These are phyloP conservation scores for Tenthredo livida DNA, from an alignment of 2,888 invertebrate genomes.

Conservation along the genomic window DNA sequence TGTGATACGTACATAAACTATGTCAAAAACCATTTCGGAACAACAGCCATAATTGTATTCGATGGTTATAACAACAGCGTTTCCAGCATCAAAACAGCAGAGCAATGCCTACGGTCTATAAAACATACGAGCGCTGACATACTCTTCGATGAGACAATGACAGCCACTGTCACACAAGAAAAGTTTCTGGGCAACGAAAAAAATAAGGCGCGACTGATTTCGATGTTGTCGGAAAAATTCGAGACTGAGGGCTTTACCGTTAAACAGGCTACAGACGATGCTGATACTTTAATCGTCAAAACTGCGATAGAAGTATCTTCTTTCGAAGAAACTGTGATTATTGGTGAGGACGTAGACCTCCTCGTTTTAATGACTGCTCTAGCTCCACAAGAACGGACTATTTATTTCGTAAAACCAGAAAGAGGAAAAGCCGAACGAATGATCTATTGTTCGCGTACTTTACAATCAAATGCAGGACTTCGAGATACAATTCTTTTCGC, in stretches of 20 bases:
- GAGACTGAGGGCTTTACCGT: too few relatives aligned
- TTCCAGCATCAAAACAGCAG: conserved; percentile 49
- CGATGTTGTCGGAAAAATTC: too few relatives aligned
- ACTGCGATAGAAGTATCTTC: too few relatives aligned
- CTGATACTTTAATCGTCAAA: too few relatives aligned
- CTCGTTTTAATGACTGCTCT: conserved; percentile 9
- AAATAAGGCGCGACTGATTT: too few relatives aligned
- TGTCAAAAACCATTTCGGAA: conserved; percentile 54
- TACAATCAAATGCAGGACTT: not conserved
- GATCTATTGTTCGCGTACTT: conserved; percentile 11
- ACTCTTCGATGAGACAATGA: conserved; percentile 49
- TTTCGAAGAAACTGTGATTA: conserved; percentile 15
- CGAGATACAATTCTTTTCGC: not conserved
- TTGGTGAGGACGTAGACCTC: conserved; percentile 23
- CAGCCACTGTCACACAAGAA: conserved; percentile 46
- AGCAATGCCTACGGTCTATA: conserved; percentile 26
- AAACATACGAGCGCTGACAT: conserved; percentile 49
- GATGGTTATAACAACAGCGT: conserved; percentile 51
- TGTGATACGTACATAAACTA: conserved; percentile 54
- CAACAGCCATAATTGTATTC: conserved; percentile 54
- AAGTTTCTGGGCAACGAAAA: too few relatives aligned
- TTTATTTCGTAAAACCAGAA: conserved; percentile 18
- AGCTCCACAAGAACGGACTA: conserved; percentile 6
- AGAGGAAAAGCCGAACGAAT: not conserved
- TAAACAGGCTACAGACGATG: too few relatives aligned